Conservation (phyloP, 2,113 vertebrate genomes). For the Cervus canadensis region DNA sequence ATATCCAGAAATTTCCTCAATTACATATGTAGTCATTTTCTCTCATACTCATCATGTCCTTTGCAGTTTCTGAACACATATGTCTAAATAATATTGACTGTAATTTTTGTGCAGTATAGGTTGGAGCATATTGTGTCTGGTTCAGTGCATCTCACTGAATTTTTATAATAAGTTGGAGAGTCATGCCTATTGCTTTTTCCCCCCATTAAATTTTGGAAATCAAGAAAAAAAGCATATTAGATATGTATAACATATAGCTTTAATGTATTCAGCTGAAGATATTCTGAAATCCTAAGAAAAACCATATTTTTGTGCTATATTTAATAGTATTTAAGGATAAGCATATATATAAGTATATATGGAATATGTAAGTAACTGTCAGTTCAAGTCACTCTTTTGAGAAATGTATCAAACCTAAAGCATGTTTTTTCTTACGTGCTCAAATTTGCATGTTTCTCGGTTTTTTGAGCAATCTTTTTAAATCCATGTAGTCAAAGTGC, state of each 20-base stretch:
- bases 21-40: conserved; percentile 33
- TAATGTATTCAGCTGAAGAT: not conserved
- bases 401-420: conserved; percentile 13
- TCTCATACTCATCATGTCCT: not conserved
- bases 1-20: conserved; percentile 26
- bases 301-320: not conserved
- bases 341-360: not conserved
- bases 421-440: not conserved
- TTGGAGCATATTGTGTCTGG: conserved; percentile 6
- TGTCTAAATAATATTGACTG: conserved; percentile 5
- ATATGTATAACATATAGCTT: not conserved
- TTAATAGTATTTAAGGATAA: not conserved
- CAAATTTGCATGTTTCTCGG: conserved; percentile 9
- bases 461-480: not conserved
- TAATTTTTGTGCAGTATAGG: conserved; percentile 27
- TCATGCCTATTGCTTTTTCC: not conserved
- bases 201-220: not conserved
- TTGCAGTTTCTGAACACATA: not conserved
- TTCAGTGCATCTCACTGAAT: conserved; percentile 11
- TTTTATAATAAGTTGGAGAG: conserved; percentile 38
- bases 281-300: conserved; percentile 21
- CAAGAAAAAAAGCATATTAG: not conserved
- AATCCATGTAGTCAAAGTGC: not conserved
- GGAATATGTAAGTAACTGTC: conserved; percentile 5
- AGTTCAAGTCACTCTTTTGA: conserved; percentile 15